Conservation (phyloP, 1,140 invertebrate genomes). For the Eurosta solidaginis region DNA sequence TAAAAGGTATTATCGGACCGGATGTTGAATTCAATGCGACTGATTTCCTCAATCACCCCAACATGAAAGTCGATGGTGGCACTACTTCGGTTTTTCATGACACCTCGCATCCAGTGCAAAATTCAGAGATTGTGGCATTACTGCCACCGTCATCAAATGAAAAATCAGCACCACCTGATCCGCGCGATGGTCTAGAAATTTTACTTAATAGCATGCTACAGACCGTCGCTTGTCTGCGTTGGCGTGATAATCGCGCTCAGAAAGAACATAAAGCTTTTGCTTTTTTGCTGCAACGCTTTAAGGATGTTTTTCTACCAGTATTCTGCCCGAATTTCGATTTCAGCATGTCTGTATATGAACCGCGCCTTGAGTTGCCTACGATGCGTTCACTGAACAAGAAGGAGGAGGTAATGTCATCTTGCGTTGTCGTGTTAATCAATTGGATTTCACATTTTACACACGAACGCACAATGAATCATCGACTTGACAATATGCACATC, state of each 20-base stretch:
- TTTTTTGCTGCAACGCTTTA: conserved; percentile 92
- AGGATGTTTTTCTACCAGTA: conserved; percentile 85
- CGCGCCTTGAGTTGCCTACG: conserved; percentile 74
- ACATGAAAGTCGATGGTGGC: conserved; percentile 64
- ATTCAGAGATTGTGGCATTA: conserved; percentile 81
- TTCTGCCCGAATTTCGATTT: conserved; percentile 89
- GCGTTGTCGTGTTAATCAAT: conserved; percentile 83
- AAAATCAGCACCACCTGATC: conserved; percentile 85
- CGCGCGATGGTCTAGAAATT: conserved; percentile 85
- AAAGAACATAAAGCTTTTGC: conserved; percentile 82
- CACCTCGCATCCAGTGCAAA: conserved; percentile 72
- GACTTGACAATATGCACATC: conserved; percentile 60
- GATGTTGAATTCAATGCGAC: conserved; percentile 65
- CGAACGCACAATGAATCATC: conserved; percentile 60
- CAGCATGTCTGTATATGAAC: conserved; percentile 84
- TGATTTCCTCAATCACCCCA: conserved; percentile 66
- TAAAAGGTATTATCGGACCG: conserved; percentile 54
- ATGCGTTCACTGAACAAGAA: conserved; percentile 63
- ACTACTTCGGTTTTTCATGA: conserved; percentile 70
- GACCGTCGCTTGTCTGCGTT: conserved; percentile 85
- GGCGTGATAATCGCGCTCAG: conserved; percentile 80
- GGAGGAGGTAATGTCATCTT: conserved; percentile 72
- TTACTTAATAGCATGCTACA: conserved; percentile 90
- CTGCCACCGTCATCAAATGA: conserved; percentile 84
- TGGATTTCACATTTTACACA: conserved; percentile 88